Evolutionary conservation across 2,113 vertebrate genomes (phyloP).

Genomic region (Coptodon rendalli): DNA sequence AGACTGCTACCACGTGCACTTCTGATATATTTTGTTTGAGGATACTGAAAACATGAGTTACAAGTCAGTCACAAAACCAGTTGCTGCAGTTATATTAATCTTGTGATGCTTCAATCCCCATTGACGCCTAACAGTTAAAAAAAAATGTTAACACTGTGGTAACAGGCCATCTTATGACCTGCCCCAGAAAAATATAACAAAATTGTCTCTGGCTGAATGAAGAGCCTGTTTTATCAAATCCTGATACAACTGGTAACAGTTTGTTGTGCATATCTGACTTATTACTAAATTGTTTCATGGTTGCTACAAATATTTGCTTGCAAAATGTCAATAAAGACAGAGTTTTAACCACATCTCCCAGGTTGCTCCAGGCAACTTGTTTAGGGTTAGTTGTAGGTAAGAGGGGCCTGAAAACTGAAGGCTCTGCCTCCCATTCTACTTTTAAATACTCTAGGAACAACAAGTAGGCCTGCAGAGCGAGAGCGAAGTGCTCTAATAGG

Average conservation of each 20-base stretch:
- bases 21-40: background rate
- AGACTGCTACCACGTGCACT: background rate
- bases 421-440: background rate
- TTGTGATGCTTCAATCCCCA: background rate
- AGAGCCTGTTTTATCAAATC: background rate
- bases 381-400: background rate
- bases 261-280: background rate
- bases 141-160: background rate
- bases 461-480: fast-evolving
- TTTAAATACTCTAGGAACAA: background rate
- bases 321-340: background rate
- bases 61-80: background rate
- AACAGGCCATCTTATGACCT: background rate
- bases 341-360: background rate
- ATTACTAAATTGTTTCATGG: background rate
- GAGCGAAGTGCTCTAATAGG: background rate
- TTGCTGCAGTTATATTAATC: background rate
- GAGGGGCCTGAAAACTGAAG: background rate
- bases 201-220: background rate
- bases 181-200: background rate
- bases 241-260: background rate
- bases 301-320: background rate
- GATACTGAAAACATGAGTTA: background rate
- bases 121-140: background rate
- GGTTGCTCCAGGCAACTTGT: background rate